These are phyloP conservation scores for Tenebrio molitor DNA, from an alignment of 1,140 invertebrate species.

Conservation along the genomic window DNA sequence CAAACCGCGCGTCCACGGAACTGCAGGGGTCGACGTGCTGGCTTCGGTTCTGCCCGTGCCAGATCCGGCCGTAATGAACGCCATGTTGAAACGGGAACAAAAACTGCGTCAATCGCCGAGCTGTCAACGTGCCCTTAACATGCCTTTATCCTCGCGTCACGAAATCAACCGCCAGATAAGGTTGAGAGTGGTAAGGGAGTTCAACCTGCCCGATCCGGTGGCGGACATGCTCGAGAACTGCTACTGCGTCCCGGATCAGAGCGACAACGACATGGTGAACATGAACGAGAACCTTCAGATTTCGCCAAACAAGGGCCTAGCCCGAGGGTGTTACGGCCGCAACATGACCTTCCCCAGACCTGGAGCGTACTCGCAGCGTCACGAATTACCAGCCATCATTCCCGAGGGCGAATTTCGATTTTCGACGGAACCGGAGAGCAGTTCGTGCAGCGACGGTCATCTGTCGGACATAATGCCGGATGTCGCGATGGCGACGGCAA, in stretches of 20 bases:
- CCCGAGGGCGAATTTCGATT: conserved; percentile 66
- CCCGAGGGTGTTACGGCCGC: conserved; percentile 64
- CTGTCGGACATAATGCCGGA: conserved; percentile 89
- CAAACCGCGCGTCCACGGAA: conserved; percentile 70
- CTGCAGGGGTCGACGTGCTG: conserved; percentile 75
- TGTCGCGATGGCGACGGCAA: conserved; percentile 88
- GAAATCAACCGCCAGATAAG: conserved; percentile 85
- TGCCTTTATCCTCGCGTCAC: conserved; percentile 82
- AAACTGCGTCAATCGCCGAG: conserved; percentile 86
- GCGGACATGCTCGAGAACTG: conserved; percentile 83
- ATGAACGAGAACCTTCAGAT: conserved; percentile 50
- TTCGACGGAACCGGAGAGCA: conserved; percentile 70
- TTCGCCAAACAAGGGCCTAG: conserved; percentile 56
- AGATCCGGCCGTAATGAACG: conserved; percentile 79
- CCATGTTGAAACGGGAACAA: conserved; percentile 88
- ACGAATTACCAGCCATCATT: conserved; percentile 64
- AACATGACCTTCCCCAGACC: conserved; percentile 75
- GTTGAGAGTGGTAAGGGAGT: conserved; percentile 91
- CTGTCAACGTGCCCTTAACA: conserved; percentile 81
- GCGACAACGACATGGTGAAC: conserved; percentile 55
- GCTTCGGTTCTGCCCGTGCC: conserved; percentile 77
- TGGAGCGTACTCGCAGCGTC: conserved; percentile 56
- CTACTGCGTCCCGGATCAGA: conserved; percentile 60
- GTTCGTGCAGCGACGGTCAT: conserved; percentile 76
- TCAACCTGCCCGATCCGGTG: conserved; percentile 92